These are phyloP conservation scores for Monopis laevigella DNA, from an alignment of 2,888 invertebrate genomes.

Conservation along the genomic window DNA sequence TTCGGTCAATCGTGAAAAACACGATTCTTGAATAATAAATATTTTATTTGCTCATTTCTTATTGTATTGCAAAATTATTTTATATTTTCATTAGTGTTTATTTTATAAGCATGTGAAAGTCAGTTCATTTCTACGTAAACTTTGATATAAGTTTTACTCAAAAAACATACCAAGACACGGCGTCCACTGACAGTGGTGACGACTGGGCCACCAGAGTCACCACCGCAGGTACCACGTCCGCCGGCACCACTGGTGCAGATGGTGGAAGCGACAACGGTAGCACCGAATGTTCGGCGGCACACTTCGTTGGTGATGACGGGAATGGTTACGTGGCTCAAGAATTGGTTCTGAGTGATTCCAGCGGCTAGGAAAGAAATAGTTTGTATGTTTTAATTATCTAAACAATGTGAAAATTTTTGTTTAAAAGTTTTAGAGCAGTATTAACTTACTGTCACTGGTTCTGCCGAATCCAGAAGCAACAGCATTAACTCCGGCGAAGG, in stretches of 20 bases:
- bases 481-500: slow-evolving; percentile 11
- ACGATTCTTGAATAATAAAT: too few relatives aligned
- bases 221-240: slow-evolving; percentile 32
- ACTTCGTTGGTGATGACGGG: slow-evolving; percentile 24
- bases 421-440: neutral
- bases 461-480: slow-evolving; percentile 15
- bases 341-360: slow-evolving; percentile 3
- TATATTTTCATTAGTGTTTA: too few relatives aligned
- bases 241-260: slow-evolving; percentile 32
- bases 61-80: too few relatives aligned
- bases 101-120: too few relatives aligned
- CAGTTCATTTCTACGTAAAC: too few relatives aligned
- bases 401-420: neutral
- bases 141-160: too few relatives aligned
- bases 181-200: slow-evolving; percentile 11
- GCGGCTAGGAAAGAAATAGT: slow-evolving; percentile 5
- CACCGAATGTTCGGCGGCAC: slow-evolving; percentile 31
- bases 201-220: slow-evolving; percentile 23
- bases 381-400: neutral
- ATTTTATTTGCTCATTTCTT: too few relatives aligned
- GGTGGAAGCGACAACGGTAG: slow-evolving; percentile 26
- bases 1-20: too few relatives aligned
- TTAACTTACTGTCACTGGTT: slow-evolving; percentile 13
- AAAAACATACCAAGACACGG: slow-evolving; percentile 3
- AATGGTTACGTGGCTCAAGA: slow-evolving; percentile 12